Conservation (phyloP, 2,113 vertebrate species). For the Zosterops borbonicus region DNA sequence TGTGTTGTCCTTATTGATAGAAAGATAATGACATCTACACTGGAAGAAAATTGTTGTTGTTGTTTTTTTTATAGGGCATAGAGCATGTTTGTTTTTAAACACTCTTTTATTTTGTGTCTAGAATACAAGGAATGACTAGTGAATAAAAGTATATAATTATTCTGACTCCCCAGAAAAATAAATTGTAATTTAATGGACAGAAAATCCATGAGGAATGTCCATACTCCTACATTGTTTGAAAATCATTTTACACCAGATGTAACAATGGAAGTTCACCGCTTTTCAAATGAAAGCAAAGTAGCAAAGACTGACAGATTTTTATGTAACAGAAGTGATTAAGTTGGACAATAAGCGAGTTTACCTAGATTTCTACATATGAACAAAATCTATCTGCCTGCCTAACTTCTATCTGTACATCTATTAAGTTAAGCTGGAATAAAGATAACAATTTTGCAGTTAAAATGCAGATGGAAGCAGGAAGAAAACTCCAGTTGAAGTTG, state of each 20-base stretch:
- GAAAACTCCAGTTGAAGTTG: neutral
- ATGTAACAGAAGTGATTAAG: neutral
- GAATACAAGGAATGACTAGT: neutral
- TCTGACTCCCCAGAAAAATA: neutral
- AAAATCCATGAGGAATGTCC: neutral
- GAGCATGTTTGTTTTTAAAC: neutral
- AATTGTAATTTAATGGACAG: neutral
- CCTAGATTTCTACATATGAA: neutral
- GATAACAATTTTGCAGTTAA: neutral
- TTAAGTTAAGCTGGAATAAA: neutral
- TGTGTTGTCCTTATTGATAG: neutral
- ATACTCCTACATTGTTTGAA: neutral
- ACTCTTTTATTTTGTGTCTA: neutral
- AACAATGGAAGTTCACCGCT: neutral
- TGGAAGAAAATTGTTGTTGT: neutral
- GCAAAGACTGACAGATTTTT: neutral
- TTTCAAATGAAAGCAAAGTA: neutral
- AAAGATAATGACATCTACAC: neutral
- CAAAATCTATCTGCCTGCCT: neutral
- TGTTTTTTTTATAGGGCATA: neutral
- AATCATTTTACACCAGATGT: neutral
- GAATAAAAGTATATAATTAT: neutral
- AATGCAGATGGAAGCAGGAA: neutral
- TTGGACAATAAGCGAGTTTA: neutral
- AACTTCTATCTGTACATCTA: neutral